These are phyloP conservation scores for Xyliphius kryptos DNA, from an alignment of 2,113 vertebrate species.

Conservation along the genomic window DNA sequence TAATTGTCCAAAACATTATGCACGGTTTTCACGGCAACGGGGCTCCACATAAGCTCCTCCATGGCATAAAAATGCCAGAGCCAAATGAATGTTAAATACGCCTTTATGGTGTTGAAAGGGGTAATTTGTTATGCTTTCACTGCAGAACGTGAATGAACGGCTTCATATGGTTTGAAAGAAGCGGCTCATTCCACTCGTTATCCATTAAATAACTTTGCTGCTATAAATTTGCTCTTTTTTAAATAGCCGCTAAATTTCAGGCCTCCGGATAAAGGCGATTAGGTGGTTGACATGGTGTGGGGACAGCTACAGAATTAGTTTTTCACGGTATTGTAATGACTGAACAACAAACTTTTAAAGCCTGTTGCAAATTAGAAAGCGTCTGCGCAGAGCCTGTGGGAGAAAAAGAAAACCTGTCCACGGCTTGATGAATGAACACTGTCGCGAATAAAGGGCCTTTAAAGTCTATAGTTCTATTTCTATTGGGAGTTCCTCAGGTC, in stretches of 20 bases:
- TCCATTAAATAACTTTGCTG: constrained; percentile 77
- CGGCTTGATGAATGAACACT: constrained; percentile 65
- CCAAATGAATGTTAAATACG: constrained; percentile 66
- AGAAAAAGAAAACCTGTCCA: constrained; percentile 61
- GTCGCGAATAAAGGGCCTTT: constrained; percentile 53
- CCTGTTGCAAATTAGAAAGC: neutral
- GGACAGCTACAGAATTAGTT: constrained; percentile 76
- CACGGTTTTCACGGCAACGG: constrained; percentile 6
- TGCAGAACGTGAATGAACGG: constrained; percentile 51
- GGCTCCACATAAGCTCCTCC: constrained; percentile 1
- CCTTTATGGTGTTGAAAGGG: constrained; percentile 62
- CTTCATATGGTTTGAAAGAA: constrained; percentile 70
- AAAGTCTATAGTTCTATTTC: constrained; percentile 53
- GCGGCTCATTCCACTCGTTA: constrained; percentile 89
- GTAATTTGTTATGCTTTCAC: constrained; percentile 80
- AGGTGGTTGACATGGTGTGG: constrained; percentile 78
- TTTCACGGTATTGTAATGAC: constrained; percentile 80
- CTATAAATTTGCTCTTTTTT: constrained; percentile 72
- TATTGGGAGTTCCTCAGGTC: constrained; percentile 76
- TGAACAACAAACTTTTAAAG: constrained; percentile 64
- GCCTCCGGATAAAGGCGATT: constrained; percentile 72
- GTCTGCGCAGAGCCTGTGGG: constrained; percentile 34
- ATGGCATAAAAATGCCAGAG: constrained; percentile 2
- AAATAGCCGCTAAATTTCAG: constrained; percentile 76
- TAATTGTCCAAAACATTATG: constrained; percentile 20